These are phyloP conservation scores for Pectinophora gossypiella DNA, from an alignment of 1,140 invertebrate species.

Conservation along the genomic window DNA sequence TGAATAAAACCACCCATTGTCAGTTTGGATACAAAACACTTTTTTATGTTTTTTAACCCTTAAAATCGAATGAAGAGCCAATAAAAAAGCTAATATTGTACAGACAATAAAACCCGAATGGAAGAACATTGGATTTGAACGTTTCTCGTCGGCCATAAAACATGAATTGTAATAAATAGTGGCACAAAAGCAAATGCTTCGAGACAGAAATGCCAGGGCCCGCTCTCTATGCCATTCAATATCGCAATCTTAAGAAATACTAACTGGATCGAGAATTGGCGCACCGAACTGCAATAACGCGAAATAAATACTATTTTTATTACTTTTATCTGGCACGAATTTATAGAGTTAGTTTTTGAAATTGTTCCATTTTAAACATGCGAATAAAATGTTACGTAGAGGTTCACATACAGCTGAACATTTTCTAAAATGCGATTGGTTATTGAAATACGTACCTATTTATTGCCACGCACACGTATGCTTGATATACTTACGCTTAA, in stretches of 20 bases:
- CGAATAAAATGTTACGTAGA: neutral
- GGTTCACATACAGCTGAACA: too few species aligned
- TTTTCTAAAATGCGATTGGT: too few species aligned
- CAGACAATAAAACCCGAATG: conserved; percentile 2
- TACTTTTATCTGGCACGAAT: neutral
- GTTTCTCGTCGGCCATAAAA: conserved; percentile 2
- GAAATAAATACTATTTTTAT: conserved; percentile 15
- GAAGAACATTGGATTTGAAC: conserved; percentile 3
- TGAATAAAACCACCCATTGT: neutral
- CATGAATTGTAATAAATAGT: conserved; percentile 7
- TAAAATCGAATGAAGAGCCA: conserved; percentile 1
- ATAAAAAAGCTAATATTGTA: conserved; percentile 1
- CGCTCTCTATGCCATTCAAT: conserved; percentile 29
- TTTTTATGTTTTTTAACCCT: neutral
- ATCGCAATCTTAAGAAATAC: conserved; percentile 42
- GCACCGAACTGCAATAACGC: conserved; percentile 17
- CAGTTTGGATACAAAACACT: neutral
- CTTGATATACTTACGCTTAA: too few species aligned
- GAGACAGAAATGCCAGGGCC: conserved; percentile 20
- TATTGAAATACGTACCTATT: too few species aligned
- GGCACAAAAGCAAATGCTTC: conserved; percentile 15
- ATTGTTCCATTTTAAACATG: neutral
- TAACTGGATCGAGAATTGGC: conserved; percentile 34
- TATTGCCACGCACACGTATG: too few species aligned
- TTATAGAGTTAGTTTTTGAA: neutral